Percentiles rank a stretch among this genome's conserved stretches.
phyloP scores from a whole-genome alignment of 2,888 invertebrate species.

The Patella pellucida region DNA sequence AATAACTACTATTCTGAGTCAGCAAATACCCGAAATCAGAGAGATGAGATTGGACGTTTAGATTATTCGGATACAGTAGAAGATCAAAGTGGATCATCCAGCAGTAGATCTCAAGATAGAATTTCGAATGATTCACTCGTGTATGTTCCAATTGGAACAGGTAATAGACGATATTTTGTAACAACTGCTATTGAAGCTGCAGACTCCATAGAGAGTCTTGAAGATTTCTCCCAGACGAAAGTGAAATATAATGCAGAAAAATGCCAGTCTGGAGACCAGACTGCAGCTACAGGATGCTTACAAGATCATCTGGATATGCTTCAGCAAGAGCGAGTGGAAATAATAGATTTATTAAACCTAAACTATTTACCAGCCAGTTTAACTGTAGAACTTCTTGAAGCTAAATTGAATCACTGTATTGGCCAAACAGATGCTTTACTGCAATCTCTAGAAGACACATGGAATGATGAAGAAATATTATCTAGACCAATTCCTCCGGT shows the following conservation, averaged over 20 bases:
- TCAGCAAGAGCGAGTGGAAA: constrained; percentile 62
- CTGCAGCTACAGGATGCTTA: constrained; percentile 32
- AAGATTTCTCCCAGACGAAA: constrained; percentile 16
- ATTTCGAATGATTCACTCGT: not conserved
- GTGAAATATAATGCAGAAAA: too few species aligned
- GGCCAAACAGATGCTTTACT: constrained; percentile 70
- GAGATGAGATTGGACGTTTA: too few species aligned
- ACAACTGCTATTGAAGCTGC: constrained; percentile 40
- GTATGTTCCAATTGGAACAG: not conserved
- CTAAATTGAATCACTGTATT: constrained; percentile 70
- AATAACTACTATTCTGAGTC: not conserved
- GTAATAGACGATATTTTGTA: not conserved
- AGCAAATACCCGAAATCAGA: not conserved
- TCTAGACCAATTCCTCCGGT: constrained; percentile 11
- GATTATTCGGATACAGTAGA: too few species aligned
- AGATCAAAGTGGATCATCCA: not conserved
- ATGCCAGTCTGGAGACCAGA: not conserved
- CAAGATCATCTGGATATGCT: constrained; percentile 63
- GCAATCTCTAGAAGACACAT: constrained; percentile 60
- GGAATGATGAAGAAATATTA: constrained; percentile 37
- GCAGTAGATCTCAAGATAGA: not conserved
- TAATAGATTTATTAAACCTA: constrained; percentile 64
- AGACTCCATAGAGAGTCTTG: constrained; percentile 26
- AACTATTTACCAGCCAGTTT: constrained; percentile 67
- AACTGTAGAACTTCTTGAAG: constrained; percentile 70